phyloP scores from a whole-genome alignment of 2,888 invertebrate genomes.

The Sicus ferrugineus region DNA sequence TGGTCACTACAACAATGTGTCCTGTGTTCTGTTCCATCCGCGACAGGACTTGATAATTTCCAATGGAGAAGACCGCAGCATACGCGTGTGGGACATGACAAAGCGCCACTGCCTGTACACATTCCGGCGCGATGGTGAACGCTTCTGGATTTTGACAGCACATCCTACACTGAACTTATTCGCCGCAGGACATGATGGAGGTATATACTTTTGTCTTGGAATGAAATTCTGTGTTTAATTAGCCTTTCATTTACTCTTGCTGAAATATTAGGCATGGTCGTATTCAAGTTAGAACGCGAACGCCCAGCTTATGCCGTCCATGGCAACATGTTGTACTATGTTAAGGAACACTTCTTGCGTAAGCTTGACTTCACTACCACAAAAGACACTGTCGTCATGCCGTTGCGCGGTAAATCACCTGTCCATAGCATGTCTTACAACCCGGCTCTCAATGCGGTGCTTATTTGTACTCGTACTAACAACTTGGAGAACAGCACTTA shows the following conservation, averaged over 20 bases:
- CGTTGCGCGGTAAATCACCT: constrained; percentile 79
- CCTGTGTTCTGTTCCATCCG: constrained; percentile 96
- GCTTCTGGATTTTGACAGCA: constrained; percentile 96
- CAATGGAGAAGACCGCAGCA: constrained; percentile 97
- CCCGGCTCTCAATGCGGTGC: constrained; percentile 94
- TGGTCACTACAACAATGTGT: constrained; percentile 99
- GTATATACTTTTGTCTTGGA: constrained; percentile 73
- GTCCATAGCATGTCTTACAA: constrained; percentile 92
- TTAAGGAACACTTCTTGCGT: constrained; percentile 91
- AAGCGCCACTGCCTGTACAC: constrained; percentile 92
- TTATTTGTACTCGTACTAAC: constrained; percentile 83
- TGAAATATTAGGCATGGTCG: constrained; percentile 60
- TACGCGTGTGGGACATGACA: constrained; percentile 98
- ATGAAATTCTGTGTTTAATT: not conserved
- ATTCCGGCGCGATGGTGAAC: constrained; percentile 92
- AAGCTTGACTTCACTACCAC: constrained; percentile 92
- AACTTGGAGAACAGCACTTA: constrained; percentile 91
- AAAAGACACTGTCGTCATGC: constrained; percentile 92
- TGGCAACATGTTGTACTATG: constrained; percentile 92
- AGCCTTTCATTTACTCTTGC: not conserved
- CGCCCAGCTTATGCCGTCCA: constrained; percentile 95
- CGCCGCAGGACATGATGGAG: constrained; percentile 99
- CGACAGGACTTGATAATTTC: constrained; percentile 95
- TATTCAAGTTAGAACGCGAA: constrained; percentile 86
- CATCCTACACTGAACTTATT: constrained; percentile 96